Percentiles rank a stretch among this genome's conserved stretches.
phyloP scores from a whole-genome alignment of 2,797 vertebrate species.

The Huso huso region DNA sequence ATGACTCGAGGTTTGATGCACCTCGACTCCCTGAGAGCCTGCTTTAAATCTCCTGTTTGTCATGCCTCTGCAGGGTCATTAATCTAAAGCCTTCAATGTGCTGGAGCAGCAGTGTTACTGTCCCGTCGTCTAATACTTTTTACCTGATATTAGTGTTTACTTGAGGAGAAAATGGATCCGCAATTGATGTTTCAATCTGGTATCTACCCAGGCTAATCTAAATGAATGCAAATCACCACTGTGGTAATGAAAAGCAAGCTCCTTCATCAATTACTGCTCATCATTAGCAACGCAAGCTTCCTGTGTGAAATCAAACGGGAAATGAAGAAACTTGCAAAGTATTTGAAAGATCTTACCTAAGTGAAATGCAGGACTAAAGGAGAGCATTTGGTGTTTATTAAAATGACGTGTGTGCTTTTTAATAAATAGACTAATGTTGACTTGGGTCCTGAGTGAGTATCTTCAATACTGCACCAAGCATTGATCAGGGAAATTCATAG shows the following conservation, averaged over 20 bases:
- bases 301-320: constrained; percentile 12
- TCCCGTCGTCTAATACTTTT: constrained; percentile 49
- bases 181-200: constrained; percentile 55
- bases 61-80: constrained; percentile 62
- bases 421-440: constrained; percentile 9
- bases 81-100: constrained; percentile 65
- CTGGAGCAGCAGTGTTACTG: constrained; percentile 64
- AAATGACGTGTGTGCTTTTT: constrained; percentile 5
- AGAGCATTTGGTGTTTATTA: neutral
- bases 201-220: constrained; percentile 18
- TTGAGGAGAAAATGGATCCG: constrained; percentile 51
- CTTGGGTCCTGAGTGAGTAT: no score
- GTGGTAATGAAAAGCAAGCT: constrained; percentile 15
- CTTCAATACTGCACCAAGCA: no score
- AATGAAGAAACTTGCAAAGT: neutral
- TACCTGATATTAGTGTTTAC: constrained; percentile 55
- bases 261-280: constrained; percentile 16
- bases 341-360: neutral
- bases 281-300: constrained; percentile 5
- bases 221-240: constrained; percentile 13
- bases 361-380: neutral
- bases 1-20: neutral
- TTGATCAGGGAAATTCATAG: no score
- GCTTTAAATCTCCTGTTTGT: constrained; percentile 60
- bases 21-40: constrained; percentile 43